These are phyloP conservation scores for Nysson spinosus DNA, from an alignment of 2,888 invertebrate genomes.

Conservation along the genomic window DNA sequence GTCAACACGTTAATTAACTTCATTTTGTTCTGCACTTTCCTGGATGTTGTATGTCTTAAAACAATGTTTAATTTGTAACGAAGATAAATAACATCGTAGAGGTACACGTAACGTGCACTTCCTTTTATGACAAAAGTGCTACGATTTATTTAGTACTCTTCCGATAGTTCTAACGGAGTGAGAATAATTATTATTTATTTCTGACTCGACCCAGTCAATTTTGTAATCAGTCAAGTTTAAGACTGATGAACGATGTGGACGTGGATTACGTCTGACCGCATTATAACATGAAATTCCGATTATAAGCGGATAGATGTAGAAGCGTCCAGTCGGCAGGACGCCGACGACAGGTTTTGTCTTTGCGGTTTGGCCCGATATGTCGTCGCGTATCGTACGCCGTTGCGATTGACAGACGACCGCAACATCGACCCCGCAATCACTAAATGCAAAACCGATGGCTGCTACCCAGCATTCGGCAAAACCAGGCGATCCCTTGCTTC, in stretches of 20 bases:
- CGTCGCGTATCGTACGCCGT: constrained; percentile 18
- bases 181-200: too few relatives aligned
- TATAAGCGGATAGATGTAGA: constrained; percentile 2
- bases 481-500: constrained; percentile 24
- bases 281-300: constrained; percentile 6
- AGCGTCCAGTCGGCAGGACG: constrained; percentile 1
- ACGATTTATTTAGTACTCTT: too few relatives aligned
- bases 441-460: constrained; percentile 50
- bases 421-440: constrained; percentile 48
- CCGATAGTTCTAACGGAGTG: too few relatives aligned
- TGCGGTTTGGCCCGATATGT: constrained; percentile 39
- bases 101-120: too few relatives aligned
- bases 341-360: constrained; percentile 38
- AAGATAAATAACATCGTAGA: too few relatives aligned
- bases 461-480: constrained; percentile 9
- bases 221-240: background rate
- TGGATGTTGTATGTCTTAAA: too few relatives aligned
- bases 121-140: too few relatives aligned
- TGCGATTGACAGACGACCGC: constrained; percentile 53
- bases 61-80: too few relatives aligned
- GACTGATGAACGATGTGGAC: constrained; percentile 6
- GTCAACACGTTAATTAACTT: too few relatives aligned
- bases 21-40: too few relatives aligned
- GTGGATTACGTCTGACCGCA: background rate
- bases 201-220: too few relatives aligned